Evolutionary conservation across 2,888 invertebrate species (phyloP).

Genomic region (Campoplex capitator): DNA sequence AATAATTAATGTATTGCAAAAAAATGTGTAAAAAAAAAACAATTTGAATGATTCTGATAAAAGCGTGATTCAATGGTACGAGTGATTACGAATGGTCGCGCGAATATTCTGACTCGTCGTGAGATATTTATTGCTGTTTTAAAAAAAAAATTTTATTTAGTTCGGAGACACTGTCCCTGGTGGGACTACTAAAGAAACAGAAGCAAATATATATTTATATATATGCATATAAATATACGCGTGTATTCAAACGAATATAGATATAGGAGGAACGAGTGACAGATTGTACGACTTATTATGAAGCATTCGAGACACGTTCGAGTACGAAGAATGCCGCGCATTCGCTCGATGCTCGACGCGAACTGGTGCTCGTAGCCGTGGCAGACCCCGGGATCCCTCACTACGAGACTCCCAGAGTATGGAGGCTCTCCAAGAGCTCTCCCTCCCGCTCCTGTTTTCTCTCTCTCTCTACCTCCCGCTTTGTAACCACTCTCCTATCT

Average conservation of each 20-base stretch:
- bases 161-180: background rate
- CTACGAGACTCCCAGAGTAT: slow-evolving; percentile 44
- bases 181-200: background rate
- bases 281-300: slow-evolving; percentile 10
- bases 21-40: too few relatives aligned
- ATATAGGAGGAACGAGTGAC: slow-evolving; percentile 17
- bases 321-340: slow-evolving; percentile 65
- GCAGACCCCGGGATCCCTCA: slow-evolving; percentile 63
- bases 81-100: background rate
- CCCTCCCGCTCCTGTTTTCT: slow-evolving; percentile 8
- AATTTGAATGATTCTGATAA: background rate
- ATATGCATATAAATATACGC: background rate
- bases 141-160: too few relatives aligned
- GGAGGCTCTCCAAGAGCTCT: slow-evolving; percentile 42
- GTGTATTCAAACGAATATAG: slow-evolving; percentile 1
- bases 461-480: background rate
- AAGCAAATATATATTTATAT: background rate
- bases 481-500: background rate
- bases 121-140: background rate
- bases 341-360: slow-evolving; percentile 66
- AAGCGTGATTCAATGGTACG: background rate
- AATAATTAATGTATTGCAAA: slow-evolving; percentile 15
- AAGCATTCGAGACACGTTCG: slow-evolving; percentile 64
- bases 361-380: slow-evolving; percentile 53
- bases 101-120: background rate